Evolutionary conservation across 2,888 invertebrate genomes (phyloP).

Genomic region (Hirtodrosophila trivittata): DNA sequence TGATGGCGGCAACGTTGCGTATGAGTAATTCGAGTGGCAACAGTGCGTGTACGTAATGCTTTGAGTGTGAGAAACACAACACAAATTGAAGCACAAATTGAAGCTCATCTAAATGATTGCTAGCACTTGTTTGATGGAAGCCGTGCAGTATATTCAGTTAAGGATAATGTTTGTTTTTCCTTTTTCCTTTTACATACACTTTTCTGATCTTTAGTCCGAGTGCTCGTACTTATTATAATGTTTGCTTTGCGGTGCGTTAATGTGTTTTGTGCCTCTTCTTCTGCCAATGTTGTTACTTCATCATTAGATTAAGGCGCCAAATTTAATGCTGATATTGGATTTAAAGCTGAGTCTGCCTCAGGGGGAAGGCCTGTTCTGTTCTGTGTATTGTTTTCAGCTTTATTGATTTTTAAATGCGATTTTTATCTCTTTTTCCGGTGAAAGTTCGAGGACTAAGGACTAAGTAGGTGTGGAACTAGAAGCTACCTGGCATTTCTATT

Average conservation of each 20-base stretch:
- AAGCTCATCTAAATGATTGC: conserved; percentile 41
- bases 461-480: no score
- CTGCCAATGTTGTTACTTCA: conserved; percentile 43
- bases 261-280: conserved; percentile 56
- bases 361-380: neutral
- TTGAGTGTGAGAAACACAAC: neutral
- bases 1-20: no score
- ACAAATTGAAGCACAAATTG: conserved; percentile 14
- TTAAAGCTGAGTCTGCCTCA: conserved; percentile 46
- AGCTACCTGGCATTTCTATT: conserved; percentile 59
- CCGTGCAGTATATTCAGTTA: neutral
- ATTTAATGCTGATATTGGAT: conserved; percentile 63
- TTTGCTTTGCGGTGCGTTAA: conserved; percentile 56
- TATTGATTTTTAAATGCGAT: conserved; percentile 62
- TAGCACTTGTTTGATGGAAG: conserved; percentile 24
- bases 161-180: neutral
- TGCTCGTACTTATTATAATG: conserved; percentile 31
- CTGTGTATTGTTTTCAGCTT: conserved; percentile 45
- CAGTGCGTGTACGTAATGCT: conserved; percentile 33
- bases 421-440: conserved; percentile 43
- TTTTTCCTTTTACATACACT: no score
- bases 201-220: conserved; percentile 4
- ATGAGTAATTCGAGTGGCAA: no score
- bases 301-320: conserved; percentile 63
- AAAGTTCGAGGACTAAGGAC: no score